Evolutionary conservation across 2,113 vertebrate genomes (phyloP), one percentile per base, ranked within the genome.

Genomic region (Myiozetetes cayanensis): DNA sequence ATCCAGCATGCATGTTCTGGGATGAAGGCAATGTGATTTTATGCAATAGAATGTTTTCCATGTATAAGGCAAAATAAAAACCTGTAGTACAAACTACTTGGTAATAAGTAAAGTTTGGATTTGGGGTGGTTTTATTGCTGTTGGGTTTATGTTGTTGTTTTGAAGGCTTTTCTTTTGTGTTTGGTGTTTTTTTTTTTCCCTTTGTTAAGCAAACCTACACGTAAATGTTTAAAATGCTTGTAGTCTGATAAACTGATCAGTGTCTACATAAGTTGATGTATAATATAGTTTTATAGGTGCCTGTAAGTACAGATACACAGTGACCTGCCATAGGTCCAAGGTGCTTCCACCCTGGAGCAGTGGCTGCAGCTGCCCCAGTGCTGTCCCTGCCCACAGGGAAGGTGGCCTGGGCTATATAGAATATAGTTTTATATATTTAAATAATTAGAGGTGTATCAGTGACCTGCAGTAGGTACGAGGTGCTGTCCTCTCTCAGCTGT

Each of bases 251-350:
- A 14, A 44, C 10, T 19, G 14, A 12, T 24, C 52, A 9, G 25
- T 20, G 20, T 8, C 6, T 11, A 1, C 16, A 18, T 6, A 6
- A 14, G 19, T 6, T 0, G 2, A 20, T 7, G 4, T 4, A 3
- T 9, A 27, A 4, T 4, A 14, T 0, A 8, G 15, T 19, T 67
- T 55, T 19, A 37, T 16, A 4, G 27, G 18, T 46, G 11, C 15
- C 1, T 19, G 5, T 15, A n/a, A 12, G 12, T 9, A 22, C 4
- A 49, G 44, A 15, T 6, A 20, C 4, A 25, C 10, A 25, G 12
- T 4, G 10, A 7, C 31, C 46, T 4, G 63, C 30, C 6, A 16
- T 2, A 14, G 28, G 55, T 10, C 8, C 5, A 8, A 20, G 37
- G 9, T 6, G 8, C 49, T 56, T n/a, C 59, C 35, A 24, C 24